phyloP scores from a whole-genome alignment of 2,797 vertebrate genomes.

The Carapus acus region DNA sequence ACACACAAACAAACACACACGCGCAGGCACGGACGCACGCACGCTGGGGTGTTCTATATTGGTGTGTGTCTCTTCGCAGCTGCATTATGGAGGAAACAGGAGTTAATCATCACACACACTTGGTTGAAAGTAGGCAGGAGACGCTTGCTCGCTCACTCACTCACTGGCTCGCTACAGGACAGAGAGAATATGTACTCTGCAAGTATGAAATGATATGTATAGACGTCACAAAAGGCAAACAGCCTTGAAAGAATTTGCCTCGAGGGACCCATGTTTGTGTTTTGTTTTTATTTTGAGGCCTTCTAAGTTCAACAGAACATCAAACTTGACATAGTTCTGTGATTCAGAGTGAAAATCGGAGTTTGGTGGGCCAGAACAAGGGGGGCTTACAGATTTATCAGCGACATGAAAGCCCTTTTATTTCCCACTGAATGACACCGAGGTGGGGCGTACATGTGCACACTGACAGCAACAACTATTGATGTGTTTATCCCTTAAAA shows the following conservation, averaged over 20 bases:
- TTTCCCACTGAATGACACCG: slow-evolving; percentile 16
- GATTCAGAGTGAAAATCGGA: neutral
- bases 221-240: slow-evolving; percentile 14
- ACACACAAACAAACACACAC: too few relatives aligned
- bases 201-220: slow-evolving; percentile 12
- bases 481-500: slow-evolving; percentile 24
- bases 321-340: slow-evolving; percentile 9
- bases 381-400: slow-evolving; percentile 21
- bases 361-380: neutral
- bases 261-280: slow-evolving; percentile 7
- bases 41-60: too few relatives aligned
- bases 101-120: too few relatives aligned
- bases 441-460: slow-evolving; percentile 20
- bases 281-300: neutral
- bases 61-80: too few relatives aligned
- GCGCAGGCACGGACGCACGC: too few relatives aligned
- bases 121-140: too few relatives aligned
- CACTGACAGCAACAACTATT: slow-evolving; percentile 42
- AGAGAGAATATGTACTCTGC: neutral
- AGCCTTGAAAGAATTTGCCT: slow-evolving; percentile 4
- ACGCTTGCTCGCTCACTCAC: neutral
- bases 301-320: slow-evolving; percentile 19
- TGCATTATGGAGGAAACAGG: too few relatives aligned
- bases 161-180: neutral
- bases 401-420: slow-evolving; percentile 26